These are phyloP conservation scores for Slavum lentiscoides DNA, from an alignment of 2,888 invertebrate species.

Conservation along the genomic window DNA sequence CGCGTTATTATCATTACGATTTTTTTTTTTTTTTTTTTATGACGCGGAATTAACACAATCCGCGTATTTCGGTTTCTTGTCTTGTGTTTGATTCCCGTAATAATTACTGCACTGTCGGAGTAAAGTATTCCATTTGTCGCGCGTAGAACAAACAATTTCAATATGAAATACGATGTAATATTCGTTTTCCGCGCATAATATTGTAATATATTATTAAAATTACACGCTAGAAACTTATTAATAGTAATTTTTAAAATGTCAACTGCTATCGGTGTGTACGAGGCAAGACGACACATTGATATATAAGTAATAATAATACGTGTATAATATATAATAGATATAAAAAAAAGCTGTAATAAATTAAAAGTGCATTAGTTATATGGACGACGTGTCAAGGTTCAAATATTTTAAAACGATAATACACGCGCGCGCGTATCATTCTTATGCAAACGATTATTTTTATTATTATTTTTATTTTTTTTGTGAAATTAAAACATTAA, in stretches of 20 bases:
- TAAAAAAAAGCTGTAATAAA: background rate
- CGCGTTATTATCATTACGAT: too few species aligned
- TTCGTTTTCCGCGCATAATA: background rate
- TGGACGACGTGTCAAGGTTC: constrained; percentile 16
- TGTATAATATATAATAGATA: too few species aligned
- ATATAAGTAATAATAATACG: background rate
- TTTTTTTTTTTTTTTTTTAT: too few species aligned
- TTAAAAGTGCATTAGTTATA: constrained; percentile 15
- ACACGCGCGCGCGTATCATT: background rate
- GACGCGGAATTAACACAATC: too few species aligned
- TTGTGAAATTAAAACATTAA: background rate
- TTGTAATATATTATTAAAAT: background rate
- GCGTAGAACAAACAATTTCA: background rate
- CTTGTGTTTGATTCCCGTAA: too few species aligned
- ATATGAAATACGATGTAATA: background rate
- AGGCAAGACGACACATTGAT: background rate
- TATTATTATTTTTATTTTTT: constrained; percentile 3
- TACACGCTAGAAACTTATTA: background rate
- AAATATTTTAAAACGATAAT: constrained; percentile 11
- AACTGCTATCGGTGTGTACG: too few species aligned
- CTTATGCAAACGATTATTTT: constrained; percentile 5
- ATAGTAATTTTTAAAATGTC: background rate
- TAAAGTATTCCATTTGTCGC: too few species aligned
- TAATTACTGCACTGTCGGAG: too few species aligned
- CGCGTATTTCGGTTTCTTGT: too few species aligned